Base-by-base conservation (phyloP, 2,797 vertebrate species). In the Kryptopterus vitreolus region DNA sequence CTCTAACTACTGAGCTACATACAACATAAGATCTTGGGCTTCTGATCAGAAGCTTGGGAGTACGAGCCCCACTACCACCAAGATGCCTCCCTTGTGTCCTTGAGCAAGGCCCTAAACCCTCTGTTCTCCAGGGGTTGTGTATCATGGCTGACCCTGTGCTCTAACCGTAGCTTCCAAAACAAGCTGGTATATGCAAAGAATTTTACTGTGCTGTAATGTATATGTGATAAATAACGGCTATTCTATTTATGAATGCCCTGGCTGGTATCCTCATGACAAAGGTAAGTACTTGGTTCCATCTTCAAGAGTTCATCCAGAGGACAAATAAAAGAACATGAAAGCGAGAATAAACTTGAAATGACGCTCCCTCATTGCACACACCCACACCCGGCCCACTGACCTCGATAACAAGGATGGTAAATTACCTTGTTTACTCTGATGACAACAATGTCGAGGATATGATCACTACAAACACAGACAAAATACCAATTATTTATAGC, bases 401-500 rank as follows among this genome's bases (percentile, higher is more conserved):
- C n/a, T 71, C 4, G 15, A 71, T 46, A 62, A 52, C 77, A 68
- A 31, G 31, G 20, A 77, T 55, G 31, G 48, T 77, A 18, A 15
- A 74, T 74, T 58, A 43, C 8, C 33, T 12, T 43, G 33, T 58
- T 58, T 58, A 46, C 55, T 70, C 33, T 35, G 16, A 59, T 29
- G 53, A 61, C 33, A 62, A 35, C 16, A 53, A 70, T 61, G 38
- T 9, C 15, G 29, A 50, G 62, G 73, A 76, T 70, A 84, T 16
- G 22, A 22, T 66, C 43, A 2, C 1, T 6, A 76, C 55, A 77
- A 62, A 73, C 68, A 83, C 11, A 43, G 50, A 57, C 63, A 82
- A 72, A 81, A 72, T 46, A 53, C 66, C 20, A 79, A 76, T 63
- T 72, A 77, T 84, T 72, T 81, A 71, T 65, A 76, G 68, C 46